Conservation (phyloP, 2,888 invertebrate genomes). For the Nesidiocoris tenuis region DNA sequence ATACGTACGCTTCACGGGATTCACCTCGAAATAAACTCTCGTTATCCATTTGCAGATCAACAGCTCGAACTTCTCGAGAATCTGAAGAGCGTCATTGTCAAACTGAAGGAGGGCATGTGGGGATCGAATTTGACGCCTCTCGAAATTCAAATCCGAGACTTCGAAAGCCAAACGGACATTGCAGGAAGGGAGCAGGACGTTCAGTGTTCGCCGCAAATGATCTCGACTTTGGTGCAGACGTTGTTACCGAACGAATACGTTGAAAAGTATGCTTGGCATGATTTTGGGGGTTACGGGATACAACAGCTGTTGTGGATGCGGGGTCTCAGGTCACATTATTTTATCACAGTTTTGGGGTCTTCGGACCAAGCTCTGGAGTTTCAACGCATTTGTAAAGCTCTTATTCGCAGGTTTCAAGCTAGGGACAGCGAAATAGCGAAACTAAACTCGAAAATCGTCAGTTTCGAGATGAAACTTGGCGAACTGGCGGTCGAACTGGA, state of each 20-base stretch:
- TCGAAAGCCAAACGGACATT: slow-evolving; percentile 5
- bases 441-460: neutral
- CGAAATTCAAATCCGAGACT: slow-evolving; percentile 30
- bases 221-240: slow-evolving; percentile 8
- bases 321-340: no score
- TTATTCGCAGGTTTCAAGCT: neutral
- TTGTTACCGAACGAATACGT: slow-evolving; percentile 14
- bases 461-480: slow-evolving; percentile 3
- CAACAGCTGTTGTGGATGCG: no score
- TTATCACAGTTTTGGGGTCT: no score
- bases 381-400: no score
- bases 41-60: no score
- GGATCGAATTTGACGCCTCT: slow-evolving; percentile 20
- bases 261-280: slow-evolving; percentile 8
- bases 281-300: no score
- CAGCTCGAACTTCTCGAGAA: slow-evolving; percentile 19
- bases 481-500: slow-evolving; percentile 19
- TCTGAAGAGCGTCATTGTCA: slow-evolving; percentile 13
- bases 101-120: slow-evolving; percentile 32
- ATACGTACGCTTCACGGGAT: no score
- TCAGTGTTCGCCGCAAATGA: neutral
- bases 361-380: no score
- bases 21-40: no score
- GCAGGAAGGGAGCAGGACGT: neutral
- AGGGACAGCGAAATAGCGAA: neutral